Evolutionary conservation across 2,113 vertebrate species (phyloP), one percentile per base, ranked within the genome.

Genomic region (Scomber colias): DNA sequence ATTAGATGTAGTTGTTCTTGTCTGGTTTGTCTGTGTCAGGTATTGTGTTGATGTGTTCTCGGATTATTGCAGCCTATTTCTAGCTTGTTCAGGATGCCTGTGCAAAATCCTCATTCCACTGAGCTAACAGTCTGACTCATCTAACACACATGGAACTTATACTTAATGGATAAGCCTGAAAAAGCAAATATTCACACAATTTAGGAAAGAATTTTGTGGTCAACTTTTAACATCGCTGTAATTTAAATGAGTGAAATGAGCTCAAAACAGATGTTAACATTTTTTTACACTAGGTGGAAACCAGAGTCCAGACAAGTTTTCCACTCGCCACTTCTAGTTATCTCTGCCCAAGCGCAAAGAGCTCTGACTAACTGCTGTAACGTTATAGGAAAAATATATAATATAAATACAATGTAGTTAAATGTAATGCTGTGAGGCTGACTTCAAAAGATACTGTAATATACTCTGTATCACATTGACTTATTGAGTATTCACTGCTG

Each of bases 21-120:
- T 40, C 35, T 40, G 35, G 8, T 73, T 77, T 70, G 62, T n/a
- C 17, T 75, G 46, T 60, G 30, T 83, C 73, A 10, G 85, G 53
- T 62, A 71, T 81, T 68, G 83, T 77, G 79, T 82, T 81, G 70
- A 89, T 50, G 24, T 86, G 73, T 82, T 68, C 81, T 79, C 1
- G 7, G 86, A 87, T 87, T 79, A 75, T 78, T 81, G 45, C 49
- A 30, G 27, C 31, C 87, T 89, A 86, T 92, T 89, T 86, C 65
- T 55, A 67, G 76, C 60, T 72, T 63, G 71, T 15, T 75, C 56
- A 59, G 65, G 66, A 86, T 88, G 74, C 44, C 82, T 63, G 66
- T 62, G 27, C 57, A 71, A n/a, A 84, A 82, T 48, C 84, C 54
- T 40, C 31, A 83, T 77, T 82, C 63, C 75, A 46, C 2, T 56